Evolutionary conservation across 2,888 invertebrate genomes (phyloP).

Genomic region (Patella pellucida): DNA sequence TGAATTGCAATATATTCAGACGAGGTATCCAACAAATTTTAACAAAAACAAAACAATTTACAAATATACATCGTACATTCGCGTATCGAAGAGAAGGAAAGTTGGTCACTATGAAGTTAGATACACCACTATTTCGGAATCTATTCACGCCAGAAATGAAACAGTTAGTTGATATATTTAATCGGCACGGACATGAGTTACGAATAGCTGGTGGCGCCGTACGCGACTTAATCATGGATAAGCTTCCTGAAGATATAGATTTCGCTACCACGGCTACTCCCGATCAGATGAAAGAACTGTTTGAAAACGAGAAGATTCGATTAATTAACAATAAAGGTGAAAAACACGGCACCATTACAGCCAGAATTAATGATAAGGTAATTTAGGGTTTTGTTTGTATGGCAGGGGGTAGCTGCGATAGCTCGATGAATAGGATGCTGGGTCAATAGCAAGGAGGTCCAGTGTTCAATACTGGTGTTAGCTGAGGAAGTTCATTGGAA

Average conservation of each 20-base stretch:
- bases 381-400: slow-evolving; percentile 64
- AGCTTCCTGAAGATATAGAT: slow-evolving; percentile 83
- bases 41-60: no score
- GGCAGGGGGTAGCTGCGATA: no score
- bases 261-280: slow-evolving; percentile 99
- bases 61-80: no score
- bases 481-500: no score
- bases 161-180: slow-evolving; percentile 81
- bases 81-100: no score
- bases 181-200: slow-evolving; percentile 81
- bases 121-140: slow-evolving; percentile 58
- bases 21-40: no score
- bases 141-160: slow-evolving; percentile 85
- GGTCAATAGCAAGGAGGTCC: no score
- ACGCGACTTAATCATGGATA: slow-evolving; percentile 74
- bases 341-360: slow-evolving; percentile 86
- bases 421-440: no score
- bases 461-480: no score
- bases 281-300: slow-evolving; percentile 94
- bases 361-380: slow-evolving; percentile 94
- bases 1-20: no score
- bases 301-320: slow-evolving; percentile 84
- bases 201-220: slow-evolving; percentile 98
- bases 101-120: slow-evolving; percentile 58
- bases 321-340: slow-evolving; percentile 85